Evolutionary conservation across 2,113 vertebrate species (phyloP).

Genomic region (Engraulis encrasicolus): DNA sequence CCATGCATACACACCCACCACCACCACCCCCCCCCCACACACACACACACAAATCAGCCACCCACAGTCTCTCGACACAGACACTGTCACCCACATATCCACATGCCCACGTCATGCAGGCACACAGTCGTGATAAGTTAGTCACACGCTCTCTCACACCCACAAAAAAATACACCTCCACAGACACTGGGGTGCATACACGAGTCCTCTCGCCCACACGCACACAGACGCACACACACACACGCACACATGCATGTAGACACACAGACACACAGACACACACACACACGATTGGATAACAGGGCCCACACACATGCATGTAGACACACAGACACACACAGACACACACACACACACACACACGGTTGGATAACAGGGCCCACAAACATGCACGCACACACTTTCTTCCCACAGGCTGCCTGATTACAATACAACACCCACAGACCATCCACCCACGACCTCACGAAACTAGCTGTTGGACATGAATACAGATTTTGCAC

Average conservation of each 20-base stretch:
- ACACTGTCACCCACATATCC: neutral
- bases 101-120: neutral
- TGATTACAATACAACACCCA: constrained; percentile 4
- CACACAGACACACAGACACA: neutral
- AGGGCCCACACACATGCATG: too few species aligned
- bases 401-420: neutral
- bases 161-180: neutral
- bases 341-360: too few species aligned
- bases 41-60: neutral
- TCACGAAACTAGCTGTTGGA: neutral
- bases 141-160: neutral
- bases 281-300: neutral
- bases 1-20: neutral
- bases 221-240: too few species aligned
- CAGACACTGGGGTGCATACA: neutral
- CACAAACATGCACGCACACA: neutral
- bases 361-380: too few species aligned
- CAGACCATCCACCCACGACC: neutral
- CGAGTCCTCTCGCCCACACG: too few species aligned
- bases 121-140: neutral
- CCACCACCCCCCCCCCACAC: too few species aligned
- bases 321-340: too few species aligned
- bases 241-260: neutral
- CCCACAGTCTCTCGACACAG: neutral
- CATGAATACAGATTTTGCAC: neutral